These are phyloP conservation scores for Sitodiplosis mosellana DNA, from an alignment of 1,140 invertebrate species.

Conservation along the genomic window DNA sequence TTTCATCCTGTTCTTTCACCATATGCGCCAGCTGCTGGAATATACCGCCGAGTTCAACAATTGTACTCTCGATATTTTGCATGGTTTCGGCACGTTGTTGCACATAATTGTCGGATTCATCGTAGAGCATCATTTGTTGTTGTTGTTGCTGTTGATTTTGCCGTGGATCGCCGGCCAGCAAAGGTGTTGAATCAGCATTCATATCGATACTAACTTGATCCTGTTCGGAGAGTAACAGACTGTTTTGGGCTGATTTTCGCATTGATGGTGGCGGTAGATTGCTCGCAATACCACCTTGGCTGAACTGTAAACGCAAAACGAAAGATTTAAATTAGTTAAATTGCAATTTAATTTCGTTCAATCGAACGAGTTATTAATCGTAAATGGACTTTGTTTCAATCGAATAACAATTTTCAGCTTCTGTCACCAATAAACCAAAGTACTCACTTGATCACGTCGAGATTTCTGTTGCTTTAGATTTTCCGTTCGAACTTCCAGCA, in stretches of 20 bases:
- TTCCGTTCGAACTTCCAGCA: constrained; percentile 72
- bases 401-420: too few species aligned
- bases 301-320: background rate
- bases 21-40: constrained; percentile 96
- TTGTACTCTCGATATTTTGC: constrained; percentile 98
- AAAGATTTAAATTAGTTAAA: too few species aligned
- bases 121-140: constrained; percentile 52
- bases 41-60: constrained; percentile 96
- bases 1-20: constrained; percentile 99
- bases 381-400: too few species aligned
- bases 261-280: constrained; percentile 49
- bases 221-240: constrained; percentile 36
- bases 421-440: too few species aligned
- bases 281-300: constrained; percentile 43
- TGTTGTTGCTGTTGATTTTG: constrained; percentile 26
- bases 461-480: constrained; percentile 92
- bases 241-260: constrained; percentile 30
- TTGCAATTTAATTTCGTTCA: too few species aligned
- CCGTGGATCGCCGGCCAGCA: constrained; percentile 15
- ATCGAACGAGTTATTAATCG: too few species aligned
- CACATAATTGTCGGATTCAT: constrained; percentile 77
- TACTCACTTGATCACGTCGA: constrained; percentile 86
- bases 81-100: constrained; percentile 89
- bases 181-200: constrained; percentile 29
- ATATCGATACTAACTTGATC: constrained; percentile 62